These are phyloP conservation scores for Callospermophilus lateralis DNA, from an alignment of 2,113 vertebrate species.

Conservation along the genomic window DNA sequence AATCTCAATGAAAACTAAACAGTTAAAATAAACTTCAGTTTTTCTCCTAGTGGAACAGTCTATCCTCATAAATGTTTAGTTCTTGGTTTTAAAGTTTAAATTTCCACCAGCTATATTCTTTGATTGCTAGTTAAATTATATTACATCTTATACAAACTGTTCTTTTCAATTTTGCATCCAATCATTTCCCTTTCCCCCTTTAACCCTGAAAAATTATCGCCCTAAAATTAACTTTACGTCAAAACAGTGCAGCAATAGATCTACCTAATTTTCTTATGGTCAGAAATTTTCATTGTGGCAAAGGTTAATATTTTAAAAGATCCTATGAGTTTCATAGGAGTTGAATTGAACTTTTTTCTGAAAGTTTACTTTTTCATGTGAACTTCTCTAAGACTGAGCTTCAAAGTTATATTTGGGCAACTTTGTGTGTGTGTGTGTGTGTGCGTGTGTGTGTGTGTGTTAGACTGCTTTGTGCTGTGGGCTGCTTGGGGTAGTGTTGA, in stretches of 20 bases:
- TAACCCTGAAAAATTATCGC: constrained; percentile 37
- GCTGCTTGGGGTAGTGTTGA: not conserved
- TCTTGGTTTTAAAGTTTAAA: constrained; percentile 64
- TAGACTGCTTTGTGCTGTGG: fast-evolving
- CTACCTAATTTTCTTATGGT: not conserved
- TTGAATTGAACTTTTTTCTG: constrained; percentile 5
- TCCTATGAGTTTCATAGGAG: too few relatives aligned
- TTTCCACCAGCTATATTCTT: constrained; percentile 41
- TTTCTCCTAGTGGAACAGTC: not conserved
- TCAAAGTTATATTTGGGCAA: not conserved
- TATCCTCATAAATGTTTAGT: constrained; percentile 46
- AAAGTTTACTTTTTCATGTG: not conserved
- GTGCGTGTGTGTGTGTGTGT: not conserved
- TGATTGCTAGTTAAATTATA: constrained; percentile 61
- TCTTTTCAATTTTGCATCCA: constrained; percentile 50
- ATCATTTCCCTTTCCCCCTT: not conserved
- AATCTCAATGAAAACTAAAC: constrained; percentile 22
- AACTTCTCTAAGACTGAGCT: not conserved
- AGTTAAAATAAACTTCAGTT: constrained; percentile 48
- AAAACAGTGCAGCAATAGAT: not conserved
- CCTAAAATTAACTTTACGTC: constrained; percentile 52
- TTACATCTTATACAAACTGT: constrained; percentile 38
- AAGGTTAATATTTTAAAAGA: constrained; percentile 17
- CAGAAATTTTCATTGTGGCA: constrained; percentile 1
- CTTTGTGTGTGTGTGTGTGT: not conserved